Conservation (phyloP, 2,888 invertebrate species). For the Hirtodrosophila histrioides region DNA sequence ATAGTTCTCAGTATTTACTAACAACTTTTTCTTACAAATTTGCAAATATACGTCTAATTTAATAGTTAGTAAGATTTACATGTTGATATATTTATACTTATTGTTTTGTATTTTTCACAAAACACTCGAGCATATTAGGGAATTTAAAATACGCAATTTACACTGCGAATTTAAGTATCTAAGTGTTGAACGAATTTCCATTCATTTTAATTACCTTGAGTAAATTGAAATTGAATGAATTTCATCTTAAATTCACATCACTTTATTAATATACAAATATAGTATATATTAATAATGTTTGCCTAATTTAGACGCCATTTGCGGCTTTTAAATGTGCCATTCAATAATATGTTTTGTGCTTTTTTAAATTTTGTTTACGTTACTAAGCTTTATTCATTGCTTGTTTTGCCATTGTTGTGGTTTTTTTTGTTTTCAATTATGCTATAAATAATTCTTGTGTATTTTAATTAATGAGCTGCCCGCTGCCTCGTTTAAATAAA, state of each 20-base stretch:
- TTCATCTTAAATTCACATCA: no score
- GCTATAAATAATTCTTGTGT: slow-evolving; percentile 53
- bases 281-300: no score
- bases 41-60: slow-evolving; percentile 19
- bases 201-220: slow-evolving; percentile 5
- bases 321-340: slow-evolving; percentile 3
- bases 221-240: neutral
- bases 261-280: no score
- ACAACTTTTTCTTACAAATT: neutral
- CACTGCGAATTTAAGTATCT: slow-evolving; percentile 14
- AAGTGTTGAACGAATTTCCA: slow-evolving; percentile 6
- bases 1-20: neutral
- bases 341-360: slow-evolving; percentile 6
- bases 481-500: slow-evolving; percentile 43
- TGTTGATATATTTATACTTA: slow-evolving; percentile 35
- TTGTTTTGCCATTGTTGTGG: slow-evolving; percentile 35
- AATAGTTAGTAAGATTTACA: slow-evolving; percentile 34
- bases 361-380: slow-evolving; percentile 23
- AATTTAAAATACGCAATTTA: slow-evolving; percentile 21
- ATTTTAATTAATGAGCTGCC: slow-evolving; percentile 62
- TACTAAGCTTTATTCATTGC: slow-evolving; percentile 2
- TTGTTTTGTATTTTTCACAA: slow-evolving; percentile 9
- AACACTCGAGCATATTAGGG: neutral
- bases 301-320: neutral
- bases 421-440: slow-evolving; percentile 41